Evolutionary conservation across 2,797 vertebrate species (phyloP).

Genomic region (Notamacropus eugenii): DNA sequence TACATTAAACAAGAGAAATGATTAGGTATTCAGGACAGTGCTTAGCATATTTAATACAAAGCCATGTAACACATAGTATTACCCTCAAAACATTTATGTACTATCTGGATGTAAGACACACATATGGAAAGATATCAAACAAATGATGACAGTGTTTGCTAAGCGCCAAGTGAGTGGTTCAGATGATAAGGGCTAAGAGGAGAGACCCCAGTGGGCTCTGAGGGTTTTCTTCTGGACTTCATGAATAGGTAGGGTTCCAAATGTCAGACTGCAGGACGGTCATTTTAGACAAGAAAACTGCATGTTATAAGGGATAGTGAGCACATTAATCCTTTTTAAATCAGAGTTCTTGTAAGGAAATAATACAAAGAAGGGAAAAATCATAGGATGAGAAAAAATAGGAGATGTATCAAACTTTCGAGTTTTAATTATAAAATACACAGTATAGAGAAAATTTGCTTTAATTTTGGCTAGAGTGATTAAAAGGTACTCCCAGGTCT

Average conservation of each 20-base stretch:
- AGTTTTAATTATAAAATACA: background rate
- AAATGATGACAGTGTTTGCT: background rate
- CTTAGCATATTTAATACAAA: background rate
- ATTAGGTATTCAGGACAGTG: background rate
- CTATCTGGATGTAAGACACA: background rate
- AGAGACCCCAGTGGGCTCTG: background rate
- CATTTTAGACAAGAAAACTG: background rate
- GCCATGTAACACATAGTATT: background rate
- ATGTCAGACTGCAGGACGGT: background rate
- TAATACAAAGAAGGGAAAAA: background rate
- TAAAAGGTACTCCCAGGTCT: background rate
- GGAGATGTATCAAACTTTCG: background rate
- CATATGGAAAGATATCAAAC: background rate
- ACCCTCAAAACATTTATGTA: background rate
- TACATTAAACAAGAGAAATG: background rate
- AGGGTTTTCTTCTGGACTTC: background rate
- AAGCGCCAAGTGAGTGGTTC: background rate
- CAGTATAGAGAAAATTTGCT: background rate
- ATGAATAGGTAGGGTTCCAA: background rate
- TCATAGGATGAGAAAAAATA: background rate
- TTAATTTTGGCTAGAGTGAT: background rate
- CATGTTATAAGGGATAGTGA: background rate
- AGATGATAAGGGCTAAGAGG: background rate
- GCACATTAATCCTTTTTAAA: background rate
- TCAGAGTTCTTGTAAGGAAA: background rate